Percentiles rank a stretch among this genome's conserved stretches.
phyloP scores from a whole-genome alignment of 1,140 invertebrate genomes.

The Agrilus planipennis region DNA sequence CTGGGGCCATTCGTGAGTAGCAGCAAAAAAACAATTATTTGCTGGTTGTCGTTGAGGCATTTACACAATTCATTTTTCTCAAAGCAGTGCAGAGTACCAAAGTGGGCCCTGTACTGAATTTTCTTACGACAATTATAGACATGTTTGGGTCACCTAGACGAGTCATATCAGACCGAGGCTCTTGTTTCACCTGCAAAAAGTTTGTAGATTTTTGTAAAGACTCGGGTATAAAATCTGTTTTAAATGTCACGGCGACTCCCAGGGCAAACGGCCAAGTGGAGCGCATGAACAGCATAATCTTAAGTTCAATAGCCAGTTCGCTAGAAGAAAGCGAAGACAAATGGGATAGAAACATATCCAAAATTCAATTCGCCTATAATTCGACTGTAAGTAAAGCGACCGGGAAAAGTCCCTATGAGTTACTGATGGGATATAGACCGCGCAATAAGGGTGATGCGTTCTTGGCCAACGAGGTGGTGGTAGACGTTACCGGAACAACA shows the following conservation, averaged over 20 bases:
- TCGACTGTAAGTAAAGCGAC: slow-evolving; percentile 4
- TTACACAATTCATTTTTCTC: slow-evolving; percentile 2
- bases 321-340: slow-evolving; percentile 8
- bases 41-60: slow-evolving; percentile 2
- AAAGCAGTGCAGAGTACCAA: slow-evolving; percentile 4
- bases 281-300: slow-evolving; percentile 20
- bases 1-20: slow-evolving; percentile 1
- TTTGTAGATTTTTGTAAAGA: slow-evolving; percentile 19
- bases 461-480: background rate
- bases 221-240: slow-evolving; percentile 16
- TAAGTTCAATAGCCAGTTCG: slow-evolving; percentile 10
- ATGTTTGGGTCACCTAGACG: slow-evolving; percentile 16
- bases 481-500: background rate
- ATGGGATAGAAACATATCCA: slow-evolving; percentile 14
- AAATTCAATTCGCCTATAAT: slow-evolving; percentile 20
- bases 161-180: slow-evolving; percentile 19
- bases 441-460: background rate
- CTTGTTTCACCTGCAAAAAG: slow-evolving; percentile 16
- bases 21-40: background rate
- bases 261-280: slow-evolving; percentile 27
- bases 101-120: background rate
- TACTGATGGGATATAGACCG: background rate
- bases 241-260: slow-evolving; percentile 24
- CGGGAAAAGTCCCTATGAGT: background rate
- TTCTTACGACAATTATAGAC: background rate